Evolutionary conservation across 2,888 invertebrate species (phyloP).

Genomic region (Drosophila conformis): DNA sequence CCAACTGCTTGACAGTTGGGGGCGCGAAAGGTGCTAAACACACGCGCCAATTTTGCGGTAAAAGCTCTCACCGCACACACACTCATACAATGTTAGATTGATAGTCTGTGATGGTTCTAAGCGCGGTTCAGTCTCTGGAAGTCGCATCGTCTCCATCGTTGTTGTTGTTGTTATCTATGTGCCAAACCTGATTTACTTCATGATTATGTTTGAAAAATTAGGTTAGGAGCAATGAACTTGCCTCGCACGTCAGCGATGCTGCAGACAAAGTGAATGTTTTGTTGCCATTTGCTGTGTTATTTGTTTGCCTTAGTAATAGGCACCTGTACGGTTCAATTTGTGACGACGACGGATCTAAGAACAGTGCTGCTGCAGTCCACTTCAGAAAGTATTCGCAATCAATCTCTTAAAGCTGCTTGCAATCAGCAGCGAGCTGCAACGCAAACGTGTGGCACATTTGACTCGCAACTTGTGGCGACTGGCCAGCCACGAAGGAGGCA

Average conservation of each 20-base stretch:
- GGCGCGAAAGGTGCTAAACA: constrained; percentile 74
- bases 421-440: constrained; percentile 37
- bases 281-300: constrained; percentile 41
- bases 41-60: constrained; percentile 75
- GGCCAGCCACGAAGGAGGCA: constrained; percentile 49
- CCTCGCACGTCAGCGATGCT: constrained; percentile 65
- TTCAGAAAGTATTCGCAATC: constrained; percentile 55
- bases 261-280: constrained; percentile 69
- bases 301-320: constrained; percentile 71
- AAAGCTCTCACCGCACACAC: constrained; percentile 68
- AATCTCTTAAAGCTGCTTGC: constrained; percentile 39
- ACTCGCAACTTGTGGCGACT: constrained; percentile 43
- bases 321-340: constrained; percentile 66
- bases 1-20: constrained; percentile 43
- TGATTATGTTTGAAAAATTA: constrained; percentile 84
- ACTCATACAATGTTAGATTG: constrained; percentile 45
- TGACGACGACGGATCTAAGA: constrained; percentile 41
- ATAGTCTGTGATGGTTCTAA: constrained; percentile 61
- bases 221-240: constrained; percentile 84
- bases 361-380: constrained; percentile 15
- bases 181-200: constrained; percentile 79
- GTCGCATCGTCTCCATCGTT: constrained; percentile 36
- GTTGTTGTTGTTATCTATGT: constrained; percentile 75
- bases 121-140: constrained; percentile 49
- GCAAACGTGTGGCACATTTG: constrained; percentile 41